Percentiles rank a stretch among this genome's conserved stretches.
phyloP scores from a whole-genome alignment of 2,888 invertebrate species.

The Lithophane socia region DNA sequence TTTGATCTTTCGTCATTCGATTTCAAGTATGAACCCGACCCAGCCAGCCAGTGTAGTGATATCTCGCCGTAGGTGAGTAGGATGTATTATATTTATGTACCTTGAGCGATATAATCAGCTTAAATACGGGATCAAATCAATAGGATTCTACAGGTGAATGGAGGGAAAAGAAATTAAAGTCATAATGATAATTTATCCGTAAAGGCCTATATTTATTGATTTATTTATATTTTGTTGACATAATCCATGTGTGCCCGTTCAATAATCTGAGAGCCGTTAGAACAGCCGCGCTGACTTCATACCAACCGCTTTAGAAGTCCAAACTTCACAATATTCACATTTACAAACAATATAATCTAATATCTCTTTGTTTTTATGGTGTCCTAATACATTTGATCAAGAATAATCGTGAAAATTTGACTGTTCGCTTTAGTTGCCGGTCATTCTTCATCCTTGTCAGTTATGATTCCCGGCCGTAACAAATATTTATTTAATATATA shows the following conservation, averaged over 20 bases:
- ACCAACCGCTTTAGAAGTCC: constrained; percentile 17
- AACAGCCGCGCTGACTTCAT: constrained; percentile 38
- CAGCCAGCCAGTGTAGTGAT: not conserved
- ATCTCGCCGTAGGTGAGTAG: too few relatives aligned
- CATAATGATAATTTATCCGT: constrained; percentile 79
- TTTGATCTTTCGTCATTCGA: too few relatives aligned
- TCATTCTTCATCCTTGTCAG: not conserved
- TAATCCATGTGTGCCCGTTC: constrained; percentile 75
- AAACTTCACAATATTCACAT: constrained; percentile 30
- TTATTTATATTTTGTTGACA: constrained; percentile 80
- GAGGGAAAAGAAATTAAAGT: constrained; percentile 36
- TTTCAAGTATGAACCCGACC: too few relatives aligned
- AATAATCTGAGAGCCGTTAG: constrained; percentile 36
- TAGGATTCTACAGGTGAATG: not conserved
- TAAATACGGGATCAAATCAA: not conserved
- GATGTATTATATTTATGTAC: too few relatives aligned
- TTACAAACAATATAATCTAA: constrained; percentile 34
- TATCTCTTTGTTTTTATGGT: constrained; percentile 10
- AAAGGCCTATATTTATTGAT: constrained; percentile 87
- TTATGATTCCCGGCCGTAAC: not conserved
- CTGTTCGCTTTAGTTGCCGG: not conserved
- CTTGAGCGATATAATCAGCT: not conserved
- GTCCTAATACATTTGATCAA: constrained; percentile 23
- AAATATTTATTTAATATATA: too few relatives aligned
- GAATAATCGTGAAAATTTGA: constrained; percentile 6